These are phyloP conservation scores for Astropecten irregularis DNA, from an alignment of 53 echinoderm and acorn worm genomes.

Conservation along the genomic window DNA sequence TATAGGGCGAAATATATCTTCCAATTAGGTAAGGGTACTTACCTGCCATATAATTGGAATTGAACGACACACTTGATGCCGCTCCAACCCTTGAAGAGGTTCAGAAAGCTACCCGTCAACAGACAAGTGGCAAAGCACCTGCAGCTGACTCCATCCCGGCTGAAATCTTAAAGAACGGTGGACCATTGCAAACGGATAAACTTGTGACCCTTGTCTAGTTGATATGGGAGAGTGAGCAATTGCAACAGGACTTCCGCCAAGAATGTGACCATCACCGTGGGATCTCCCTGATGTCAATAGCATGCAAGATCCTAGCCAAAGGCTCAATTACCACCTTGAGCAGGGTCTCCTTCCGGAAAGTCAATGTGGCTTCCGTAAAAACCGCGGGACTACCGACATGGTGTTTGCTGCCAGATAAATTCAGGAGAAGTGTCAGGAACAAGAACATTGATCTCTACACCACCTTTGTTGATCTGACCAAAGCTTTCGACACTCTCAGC, in stretches of 20 bases:
- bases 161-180: not conserved
- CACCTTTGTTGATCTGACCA: not conserved
- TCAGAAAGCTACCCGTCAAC: not conserved
- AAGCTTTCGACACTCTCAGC: not conserved
- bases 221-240: too few species aligned
- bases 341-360: not conserved
- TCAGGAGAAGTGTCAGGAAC: too few species aligned
- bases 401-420: too few species aligned
- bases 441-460: too few species aligned
- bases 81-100: too few species aligned
- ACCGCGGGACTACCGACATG: too few species aligned
- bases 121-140: constrained; percentile 7
- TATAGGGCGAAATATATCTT: too few species aligned
- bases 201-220: not conserved
- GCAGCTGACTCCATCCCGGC: constrained; percentile 23
- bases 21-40: too few species aligned
- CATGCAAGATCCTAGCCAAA: not conserved
- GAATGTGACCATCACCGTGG: constrained; percentile 25
- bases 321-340: not conserved
- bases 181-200: not conserved
- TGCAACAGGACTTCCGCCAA: not conserved
- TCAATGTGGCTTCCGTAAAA: too few species aligned
- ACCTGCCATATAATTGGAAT: too few species aligned
- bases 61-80: not conserved
- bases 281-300: constrained; percentile 29